Evolutionary conservation across 2,888 invertebrate genomes (phyloP).

Genomic region (Cordilura impudica): DNA sequence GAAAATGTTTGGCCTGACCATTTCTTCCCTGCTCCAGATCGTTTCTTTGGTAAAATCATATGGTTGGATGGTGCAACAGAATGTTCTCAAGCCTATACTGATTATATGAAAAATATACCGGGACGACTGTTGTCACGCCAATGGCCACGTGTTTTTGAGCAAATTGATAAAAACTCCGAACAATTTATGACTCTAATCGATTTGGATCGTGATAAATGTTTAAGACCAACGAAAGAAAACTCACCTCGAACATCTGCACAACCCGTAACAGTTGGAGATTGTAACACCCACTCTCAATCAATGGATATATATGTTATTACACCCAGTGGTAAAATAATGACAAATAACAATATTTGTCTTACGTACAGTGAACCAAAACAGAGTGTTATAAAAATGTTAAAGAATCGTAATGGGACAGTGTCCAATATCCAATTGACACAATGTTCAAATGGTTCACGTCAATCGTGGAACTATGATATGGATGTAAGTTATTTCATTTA

Average conservation of each 20-base stretch:
- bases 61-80: conserved; percentile 74
- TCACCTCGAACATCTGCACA: conserved; percentile 68
- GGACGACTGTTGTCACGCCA: conserved; percentile 70
- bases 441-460: conserved; percentile 71
- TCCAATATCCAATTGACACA: conserved; percentile 74
- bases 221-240: conserved; percentile 70
- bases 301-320: conserved; percentile 86
- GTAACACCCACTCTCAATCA: conserved; percentile 70
- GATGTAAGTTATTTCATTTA: conserved; percentile 69
- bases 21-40: conserved; percentile 92
- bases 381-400: conserved; percentile 67
- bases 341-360: conserved; percentile 91
- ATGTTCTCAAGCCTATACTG: conserved; percentile 70
- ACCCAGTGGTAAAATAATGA: conserved; percentile 85
- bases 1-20: conserved; percentile 97
- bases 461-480: conserved; percentile 76
- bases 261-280: conserved; percentile 73
- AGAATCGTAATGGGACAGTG: conserved; percentile 70
- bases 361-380: conserved; percentile 81
- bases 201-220: conserved; percentile 73
- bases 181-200: conserved; percentile 70
- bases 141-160: conserved; percentile 71
- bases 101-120: conserved; percentile 71
- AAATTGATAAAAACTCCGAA: conserved; percentile 69
- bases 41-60: conserved; percentile 92